A percentile compares a stretch with the other conserved stretches of the same genome.
Conservation (phyloP, 2,113 vertebrate genomes). For the Argyrosomus japonicus region DNA sequence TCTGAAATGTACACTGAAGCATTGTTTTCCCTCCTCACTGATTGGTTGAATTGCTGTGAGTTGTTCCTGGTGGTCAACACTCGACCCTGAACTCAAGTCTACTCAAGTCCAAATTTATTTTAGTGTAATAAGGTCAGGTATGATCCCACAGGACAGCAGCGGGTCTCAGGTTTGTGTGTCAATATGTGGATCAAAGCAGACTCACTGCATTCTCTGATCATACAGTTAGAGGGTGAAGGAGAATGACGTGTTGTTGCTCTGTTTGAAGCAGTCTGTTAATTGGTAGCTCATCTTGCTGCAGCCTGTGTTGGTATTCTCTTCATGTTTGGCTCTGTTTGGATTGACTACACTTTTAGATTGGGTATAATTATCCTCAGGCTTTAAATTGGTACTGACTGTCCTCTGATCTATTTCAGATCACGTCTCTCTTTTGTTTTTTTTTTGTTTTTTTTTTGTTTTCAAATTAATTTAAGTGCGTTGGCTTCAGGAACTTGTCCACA, state of each 20-base stretch:
- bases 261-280: conserved; percentile 12
- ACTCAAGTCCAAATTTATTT: not conserved
- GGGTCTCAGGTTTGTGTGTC: not conserved
- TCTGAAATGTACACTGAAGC: not conserved
- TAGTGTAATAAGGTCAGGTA: not conserved
- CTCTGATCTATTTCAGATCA: not conserved
- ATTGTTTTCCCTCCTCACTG: not conserved
- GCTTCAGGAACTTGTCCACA: not conserved
- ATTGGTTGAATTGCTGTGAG: not conserved
- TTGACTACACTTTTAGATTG: not conserved
- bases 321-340: not conserved
- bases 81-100: not conserved
- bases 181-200: not conserved
- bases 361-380: conserved; percentile 6
- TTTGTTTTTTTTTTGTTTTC: not conserved
- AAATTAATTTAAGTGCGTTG: not conserved
- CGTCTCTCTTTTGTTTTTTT: not conserved
- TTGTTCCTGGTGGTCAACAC: not conserved
- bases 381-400: not conserved
- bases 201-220: not conserved
- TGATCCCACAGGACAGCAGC: not conserved
- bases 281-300: not conserved
- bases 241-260: not conserved
- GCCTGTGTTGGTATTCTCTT: not conserved
- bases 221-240: not conserved